Base-by-base conservation (phyloP, 1,140 invertebrate genomes). In the Gonioctena quinquepunctata region DNA sequence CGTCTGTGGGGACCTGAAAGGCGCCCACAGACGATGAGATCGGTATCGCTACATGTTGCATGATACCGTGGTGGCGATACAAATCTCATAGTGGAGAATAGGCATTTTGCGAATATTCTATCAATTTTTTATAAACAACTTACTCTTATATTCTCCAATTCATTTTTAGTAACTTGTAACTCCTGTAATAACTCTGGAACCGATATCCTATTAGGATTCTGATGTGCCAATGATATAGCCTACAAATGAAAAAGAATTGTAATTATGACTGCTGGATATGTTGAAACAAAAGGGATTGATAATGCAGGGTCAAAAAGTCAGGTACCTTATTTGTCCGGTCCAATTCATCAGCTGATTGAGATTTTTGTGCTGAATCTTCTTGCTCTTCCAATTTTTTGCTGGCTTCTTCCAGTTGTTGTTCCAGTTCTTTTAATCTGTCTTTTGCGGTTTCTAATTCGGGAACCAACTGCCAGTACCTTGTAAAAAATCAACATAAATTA, bases 71-170 rank as follows among this genome's bases (percentile, higher is more conserved):
- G n/a, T n/a, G n/a, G n/a, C n/a, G n/a, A n/a, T n/a, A n/a, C n/a
- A n/a, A n/a, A n/a, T n/a, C n/a, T n/a, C n/a, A n/a, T n/a, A n/a
- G n/a, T n/a, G n/a, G n/a, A n/a, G n/a, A n/a, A n/a, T n/a, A n/a
- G n/a, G n/a, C n/a, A n/a, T n/a, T n/a, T n/a, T n/a, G n/a, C n/a
- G n/a, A n/a, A n/a, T n/a, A n/a, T n/a, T n/a, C n/a, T n/a, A n/a
- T n/a, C n/a, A n/a, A n/a, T n/a, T n/a, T n/a, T n/a, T n/a, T n/a
- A n/a, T n/a, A 66, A 52, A 54, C 49, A 28, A 73, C 86, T 88
- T 87, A 94, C 93, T 89, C 92, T 91, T 76, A 94, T 88, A 83
- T 93, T 93, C 81, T 94, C 92, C 78, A 95, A 87, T 85, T 95
- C 93, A 42, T 88, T 90, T 84, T 93, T 91, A 11, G 93, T 93